Evolutionary conservation across 2,113 vertebrate species (phyloP), one percentile per base, ranked within the genome.

Genomic region (Poeciliopsis turrubarensis): DNA sequence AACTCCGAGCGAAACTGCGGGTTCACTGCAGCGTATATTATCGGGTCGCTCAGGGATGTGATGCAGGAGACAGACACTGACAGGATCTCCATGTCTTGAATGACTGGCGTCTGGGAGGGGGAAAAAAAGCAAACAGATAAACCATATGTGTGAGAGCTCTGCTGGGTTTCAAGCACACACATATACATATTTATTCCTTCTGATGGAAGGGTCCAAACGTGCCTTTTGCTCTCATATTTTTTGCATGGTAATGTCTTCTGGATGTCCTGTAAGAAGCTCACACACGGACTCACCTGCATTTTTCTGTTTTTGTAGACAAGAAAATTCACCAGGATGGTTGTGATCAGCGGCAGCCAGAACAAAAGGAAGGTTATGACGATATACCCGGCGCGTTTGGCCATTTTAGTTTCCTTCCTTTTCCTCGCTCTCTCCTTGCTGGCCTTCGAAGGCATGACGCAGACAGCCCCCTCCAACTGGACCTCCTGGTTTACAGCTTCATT

Each of bases 11-110:
- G 82, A 73, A 95, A 95, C 76, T 94, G 94, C 60, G 94, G 94
- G 77, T 95, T 95, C 26, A 95, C 94, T 5, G 89, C 94, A 15
- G 94, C 94, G 0, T 95, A 94, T 39, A 92, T 95, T 22, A 95
- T 93, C 0, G 94, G 94, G 86, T 95, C 88, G 19, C 90, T 94
- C 44, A 94, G 82, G 4, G 94, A 94, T 1, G 94, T 94, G 79
- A 94, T 72, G 80, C 94, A 94, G 81, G 93, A 79, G 27, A 95
- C 63, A 22, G 93, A 94, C 54, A 94, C 85, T 0, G 91, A 90
- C 68, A 95, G 88, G 60, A 95, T 77, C 78, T 94, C 91, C 78
- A 94, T 7, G 8, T 93, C 80, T 66, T 68, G 68, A 44, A 72
- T 44, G 66, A 83, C 44, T 25, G 37, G n/a, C 26, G 66, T 72